Evolutionary conservation across 1,140 invertebrate genomes (phyloP).

Genomic region (Cylas formicarius): DNA sequence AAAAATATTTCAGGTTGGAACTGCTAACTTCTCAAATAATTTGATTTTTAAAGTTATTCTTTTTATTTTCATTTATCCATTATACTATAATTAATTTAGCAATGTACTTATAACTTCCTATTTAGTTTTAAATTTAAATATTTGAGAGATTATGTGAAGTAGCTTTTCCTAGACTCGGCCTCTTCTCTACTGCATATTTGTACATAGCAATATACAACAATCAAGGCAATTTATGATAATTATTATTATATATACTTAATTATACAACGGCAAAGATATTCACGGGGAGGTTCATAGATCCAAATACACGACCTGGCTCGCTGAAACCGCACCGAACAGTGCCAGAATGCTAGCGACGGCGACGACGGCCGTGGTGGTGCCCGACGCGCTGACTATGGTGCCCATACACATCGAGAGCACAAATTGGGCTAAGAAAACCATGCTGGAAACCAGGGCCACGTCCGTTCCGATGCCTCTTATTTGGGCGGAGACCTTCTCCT

Average conservation of each 20-base stretch:
- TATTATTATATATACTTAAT: slow-evolving; percentile 8
- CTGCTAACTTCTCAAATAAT: too few species aligned
- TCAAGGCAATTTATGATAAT: slow-evolving; percentile 10
- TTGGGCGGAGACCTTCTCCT: slow-evolving; percentile 44
- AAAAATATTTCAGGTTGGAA: too few species aligned
- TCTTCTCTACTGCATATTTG: too few species aligned
- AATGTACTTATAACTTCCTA: too few species aligned
- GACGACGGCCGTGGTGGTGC: slow-evolving; percentile 83
- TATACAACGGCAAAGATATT: slow-evolving; percentile 1
- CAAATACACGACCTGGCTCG: slow-evolving; percentile 82
- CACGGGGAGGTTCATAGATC: slow-evolving; percentile 70
- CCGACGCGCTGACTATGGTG: slow-evolving; percentile 67
- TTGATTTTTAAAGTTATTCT: too few species aligned
- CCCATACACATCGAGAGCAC: slow-evolving; percentile 81
- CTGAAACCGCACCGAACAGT: slow-evolving; percentile 73
- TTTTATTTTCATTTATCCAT: too few species aligned
- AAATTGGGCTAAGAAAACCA: slow-evolving; percentile 94
- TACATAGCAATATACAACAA: neutral
- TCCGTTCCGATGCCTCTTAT: slow-evolving; percentile 87
- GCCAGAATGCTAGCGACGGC: slow-evolving; percentile 73
- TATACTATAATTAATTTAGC: too few species aligned
- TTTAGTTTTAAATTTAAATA: too few species aligned
- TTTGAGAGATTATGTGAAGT: too few species aligned
- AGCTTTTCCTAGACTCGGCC: too few species aligned
- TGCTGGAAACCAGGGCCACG: slow-evolving; percentile 85